Evolutionary conservation across 2,797 vertebrate species (phyloP).

Genomic region (Anomalospiza imberbis): DNA sequence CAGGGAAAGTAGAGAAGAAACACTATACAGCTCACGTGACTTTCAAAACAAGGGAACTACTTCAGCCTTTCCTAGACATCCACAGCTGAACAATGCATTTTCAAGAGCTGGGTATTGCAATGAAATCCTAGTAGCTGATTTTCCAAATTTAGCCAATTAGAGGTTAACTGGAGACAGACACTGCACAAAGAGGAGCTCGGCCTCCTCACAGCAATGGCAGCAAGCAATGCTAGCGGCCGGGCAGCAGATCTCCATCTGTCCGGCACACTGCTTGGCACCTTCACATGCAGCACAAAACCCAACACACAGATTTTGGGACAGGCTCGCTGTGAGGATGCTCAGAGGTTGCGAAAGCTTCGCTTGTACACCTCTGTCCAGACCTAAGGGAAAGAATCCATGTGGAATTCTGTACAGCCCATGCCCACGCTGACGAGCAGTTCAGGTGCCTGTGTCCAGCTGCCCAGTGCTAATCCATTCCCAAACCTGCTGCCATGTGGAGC

Average conservation of each 20-base stretch:
- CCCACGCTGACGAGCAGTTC: accelerated
- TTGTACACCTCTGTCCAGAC: not conserved
- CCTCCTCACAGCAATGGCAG: not conserved
- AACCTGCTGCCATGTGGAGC: accelerated
- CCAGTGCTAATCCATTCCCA: not conserved
- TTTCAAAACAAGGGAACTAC: not conserved
- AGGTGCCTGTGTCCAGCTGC: accelerated
- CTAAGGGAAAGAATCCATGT: too few species aligned
- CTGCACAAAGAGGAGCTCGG: not conserved
- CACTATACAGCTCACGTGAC: accelerated
- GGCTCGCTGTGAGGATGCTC: not conserved
- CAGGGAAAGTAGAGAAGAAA: not conserved
- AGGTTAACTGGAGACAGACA: not conserved
- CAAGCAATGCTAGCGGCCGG: not conserved
- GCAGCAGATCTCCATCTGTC: not conserved
- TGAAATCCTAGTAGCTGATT: not conserved
- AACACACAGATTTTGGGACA: not conserved
- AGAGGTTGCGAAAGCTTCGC: accelerated
- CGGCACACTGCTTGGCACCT: not conserved
- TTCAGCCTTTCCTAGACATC: not conserved
- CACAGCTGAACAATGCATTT: not conserved
- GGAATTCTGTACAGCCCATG: not conserved
- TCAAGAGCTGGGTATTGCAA: not conserved
- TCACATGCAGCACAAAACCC: not conserved
- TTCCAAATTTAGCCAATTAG: not conserved